Evolutionary conservation across 1,140 invertebrate species (phyloP).

Genomic region (Calosoma granatense): DNA sequence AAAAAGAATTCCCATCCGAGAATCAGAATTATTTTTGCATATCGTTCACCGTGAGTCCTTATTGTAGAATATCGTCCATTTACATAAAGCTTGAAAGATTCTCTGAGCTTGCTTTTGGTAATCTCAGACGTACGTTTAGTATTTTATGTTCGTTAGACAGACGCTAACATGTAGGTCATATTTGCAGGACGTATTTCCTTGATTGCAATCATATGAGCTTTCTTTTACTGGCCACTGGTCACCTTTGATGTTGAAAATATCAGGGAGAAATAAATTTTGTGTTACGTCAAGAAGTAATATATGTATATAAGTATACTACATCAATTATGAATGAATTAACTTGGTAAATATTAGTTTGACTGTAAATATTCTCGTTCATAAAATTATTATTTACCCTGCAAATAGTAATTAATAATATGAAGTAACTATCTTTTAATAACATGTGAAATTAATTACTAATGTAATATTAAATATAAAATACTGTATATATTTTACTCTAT

Average conservation of each 20-base stretch:
- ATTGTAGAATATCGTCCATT: not conserved
- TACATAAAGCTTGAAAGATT: not conserved
- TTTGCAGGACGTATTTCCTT: not conserved
- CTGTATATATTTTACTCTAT: too few relatives aligned
- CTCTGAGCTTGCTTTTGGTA: not conserved
- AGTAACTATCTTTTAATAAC: too few relatives aligned
- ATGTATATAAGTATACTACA: not conserved
- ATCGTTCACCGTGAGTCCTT: not conserved
- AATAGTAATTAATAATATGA: not conserved
- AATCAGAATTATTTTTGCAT: not conserved
- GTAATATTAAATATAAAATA: too few relatives aligned
- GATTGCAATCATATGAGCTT: not conserved
- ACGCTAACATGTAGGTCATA: not conserved
- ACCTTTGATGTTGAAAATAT: slow-evolving; percentile 1
- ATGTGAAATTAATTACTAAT: too few relatives aligned
- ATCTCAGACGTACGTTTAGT: not conserved
- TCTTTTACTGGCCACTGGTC: slow-evolving; percentile 1
- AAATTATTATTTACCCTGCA: not conserved
- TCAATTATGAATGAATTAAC: too few relatives aligned
- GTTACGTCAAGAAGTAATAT: not conserved
- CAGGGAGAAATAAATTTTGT: not conserved
- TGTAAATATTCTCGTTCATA: not conserved
- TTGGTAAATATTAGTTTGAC: too few relatives aligned
- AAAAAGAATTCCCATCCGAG: not conserved
- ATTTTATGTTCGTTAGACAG: not conserved